Base-by-base conservation (phyloP, 2,797 vertebrate genomes). In the Periophthalmus magnuspinnatus region DNA sequence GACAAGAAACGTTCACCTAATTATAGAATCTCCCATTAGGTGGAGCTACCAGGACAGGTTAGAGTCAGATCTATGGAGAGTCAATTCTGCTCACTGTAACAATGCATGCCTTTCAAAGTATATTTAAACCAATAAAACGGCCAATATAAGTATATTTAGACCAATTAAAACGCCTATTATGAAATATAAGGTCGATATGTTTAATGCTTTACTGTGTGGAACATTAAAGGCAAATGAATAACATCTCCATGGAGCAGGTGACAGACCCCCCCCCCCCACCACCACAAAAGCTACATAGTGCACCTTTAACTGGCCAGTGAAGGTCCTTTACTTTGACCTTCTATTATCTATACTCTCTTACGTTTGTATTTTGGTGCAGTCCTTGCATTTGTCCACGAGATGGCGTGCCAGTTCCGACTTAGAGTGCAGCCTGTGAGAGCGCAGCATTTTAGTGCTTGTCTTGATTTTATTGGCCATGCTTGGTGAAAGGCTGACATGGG, bases 351-450 rank as follows among this genome's bases (percentile, higher is more conserved):
- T 2, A 54, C 50, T n/a, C 6, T 2, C 1, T n/a, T n/a, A 3
- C n/a, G 7, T 54, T 54, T 21, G n/a, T 6, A 22, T 24, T 57
- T 57, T 4, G 55, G 19, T 55, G 33, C 48, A 55, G 65, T 36
- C 60, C 10, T 21, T 1, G 2, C 0, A 63, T 1, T 16, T 68
- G 66, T 64, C 90, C 93, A 91, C 89, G 76, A 90, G 92, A 79
- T 91, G 93, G 89, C 71, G 75, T 66, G 55, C 77, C 64, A 81
- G 74, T 74, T 76, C 85, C 59, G 86, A 57, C 61, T 32, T 0
- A 0, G 4, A 36, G 19, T 33, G 1, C 24, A 6, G 6, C 21
- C 66, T 33, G n/a, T 63, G n/a, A 45, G 32, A 59, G 28, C 45
- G 61, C 68, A 71, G 61, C 14, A 54, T 64, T 76, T 66, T 71